These are phyloP conservation scores for Zaprionus tsacasi DNA, from an alignment of 1,140 invertebrate genomes.

Conservation along the genomic window DNA sequence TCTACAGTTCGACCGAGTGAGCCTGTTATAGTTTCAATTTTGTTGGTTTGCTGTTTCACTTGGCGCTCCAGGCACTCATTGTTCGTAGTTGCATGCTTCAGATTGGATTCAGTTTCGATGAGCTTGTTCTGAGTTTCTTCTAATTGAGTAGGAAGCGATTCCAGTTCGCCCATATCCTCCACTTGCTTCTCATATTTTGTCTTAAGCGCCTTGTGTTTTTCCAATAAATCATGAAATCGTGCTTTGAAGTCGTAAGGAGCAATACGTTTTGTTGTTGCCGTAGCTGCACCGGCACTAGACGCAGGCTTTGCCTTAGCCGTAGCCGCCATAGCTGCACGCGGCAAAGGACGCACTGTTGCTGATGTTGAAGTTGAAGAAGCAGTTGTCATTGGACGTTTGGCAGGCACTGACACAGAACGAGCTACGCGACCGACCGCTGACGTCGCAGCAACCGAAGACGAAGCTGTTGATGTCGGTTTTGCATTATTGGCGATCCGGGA, in stretches of 20 bases:
- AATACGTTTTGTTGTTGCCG: constrained; percentile 80
- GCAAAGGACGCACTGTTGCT: not conserved
- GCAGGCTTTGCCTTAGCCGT: constrained; percentile 36
- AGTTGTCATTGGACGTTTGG: constrained; percentile 22
- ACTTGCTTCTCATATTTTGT: constrained; percentile 85
- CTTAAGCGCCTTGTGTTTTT: constrained; percentile 86
- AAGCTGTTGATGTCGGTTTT: not conserved
- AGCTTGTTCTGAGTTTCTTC: constrained; percentile 83
- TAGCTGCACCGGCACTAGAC: not conserved
- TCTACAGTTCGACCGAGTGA: constrained; percentile 74
- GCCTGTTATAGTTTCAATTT: constrained; percentile 81
- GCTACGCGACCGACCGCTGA: not conserved
- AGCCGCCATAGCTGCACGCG: constrained; percentile 6
- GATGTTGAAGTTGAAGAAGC: constrained; percentile 2
- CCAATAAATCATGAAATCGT: constrained; percentile 86
- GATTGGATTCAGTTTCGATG: constrained; percentile 40
- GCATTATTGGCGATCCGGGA: constrained; percentile 34
- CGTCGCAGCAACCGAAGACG: constrained; percentile 3
- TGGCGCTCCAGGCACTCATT: constrained; percentile 66
- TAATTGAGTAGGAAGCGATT: constrained; percentile 81
- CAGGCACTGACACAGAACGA: not conserved
- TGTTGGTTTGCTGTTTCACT: constrained; percentile 64
- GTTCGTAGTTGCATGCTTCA: constrained; percentile 51
- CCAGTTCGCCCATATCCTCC: constrained; percentile 84
- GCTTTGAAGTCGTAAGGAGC: constrained; percentile 87